Evolutionary conservation across 2,888 invertebrate species (phyloP).

Genomic region (Stramonita haemastoma): DNA sequence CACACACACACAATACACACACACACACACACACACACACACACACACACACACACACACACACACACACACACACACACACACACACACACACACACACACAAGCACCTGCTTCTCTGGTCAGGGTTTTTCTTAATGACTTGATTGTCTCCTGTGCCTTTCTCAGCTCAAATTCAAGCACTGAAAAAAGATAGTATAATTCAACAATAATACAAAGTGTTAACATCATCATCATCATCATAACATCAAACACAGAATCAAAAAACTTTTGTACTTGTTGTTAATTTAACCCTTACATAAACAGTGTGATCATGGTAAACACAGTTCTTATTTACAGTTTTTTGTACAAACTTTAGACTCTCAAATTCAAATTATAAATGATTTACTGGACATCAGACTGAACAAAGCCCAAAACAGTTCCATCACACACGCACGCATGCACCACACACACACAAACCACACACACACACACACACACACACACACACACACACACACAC

Average conservation of each 20-base stretch:
- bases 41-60: background rate
- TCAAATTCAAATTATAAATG: too few relatives aligned
- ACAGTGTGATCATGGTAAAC: too few relatives aligned
- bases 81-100: background rate
- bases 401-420: too few relatives aligned
- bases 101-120: slow-evolving; percentile 78
- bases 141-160: slow-evolving; percentile 92
- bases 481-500: background rate
- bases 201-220: background rate
- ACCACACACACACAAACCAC: background rate
- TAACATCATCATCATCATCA: too few relatives aligned
- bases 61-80: slow-evolving; percentile 1
- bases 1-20: background rate
- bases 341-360: too few relatives aligned
- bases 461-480: background rate
- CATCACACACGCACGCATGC: too few relatives aligned
- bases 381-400: too few relatives aligned
- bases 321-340: too few relatives aligned
- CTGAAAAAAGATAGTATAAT: slow-evolving; percentile 72
- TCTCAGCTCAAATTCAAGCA: slow-evolving; percentile 90
- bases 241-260: too few relatives aligned
- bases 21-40: slow-evolving; percentile 1
- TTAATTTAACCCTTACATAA: too few relatives aligned
- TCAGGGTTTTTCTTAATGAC: slow-evolving; percentile 88
- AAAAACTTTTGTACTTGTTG: too few relatives aligned